Evolutionary conservation across 92 coral and sea anemone species (phyloP), one percentile per base, ranked within the genome.

Genomic region (Zoanthus gigantus): DNA sequence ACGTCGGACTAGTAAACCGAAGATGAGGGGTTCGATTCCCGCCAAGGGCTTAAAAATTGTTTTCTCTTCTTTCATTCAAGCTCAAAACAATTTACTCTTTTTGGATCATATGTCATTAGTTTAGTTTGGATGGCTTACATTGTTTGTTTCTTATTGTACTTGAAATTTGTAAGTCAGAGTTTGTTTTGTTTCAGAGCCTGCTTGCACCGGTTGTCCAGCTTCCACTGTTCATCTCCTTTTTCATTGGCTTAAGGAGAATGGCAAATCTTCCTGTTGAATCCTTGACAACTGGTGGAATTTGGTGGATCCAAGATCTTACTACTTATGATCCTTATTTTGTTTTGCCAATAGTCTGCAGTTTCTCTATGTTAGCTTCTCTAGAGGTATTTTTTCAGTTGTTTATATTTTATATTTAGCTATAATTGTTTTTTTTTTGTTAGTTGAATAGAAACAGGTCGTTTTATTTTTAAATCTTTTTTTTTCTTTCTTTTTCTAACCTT

Each of bases 261-360:
- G 97, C 98, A 53, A 89, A 92, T 79, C 89, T 97, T 61, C 99
- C 99, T 0, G 96, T 97, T 11, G 99, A 97, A 77, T 92, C 99
- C 37, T 85, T 97, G 66, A 88, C 92, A 90, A 79, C 92, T 32
- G 99, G 97, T 12, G 99, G 99, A 1, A 77, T 93, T 11, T 83
- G 93, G 71, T 97, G 99, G 99, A 85, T 97, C 54, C 93, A 92
- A 52, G 99, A 97, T 72, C 95, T 97, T 78, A 97, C 99, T 15
- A 77, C 88, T 5, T 86, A 79, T 68, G 99, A 97, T 76, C 99
- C 99, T 13, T 97, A 93, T 52, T 97, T 92, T 91, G 91, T 97
- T 8, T 87, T 95, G 16, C 99, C 99, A 7, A 81, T 97, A 15
- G 72, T 97, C 0, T 95, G 98, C 90, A 95, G 98, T 86, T 91